These are phyloP conservation scores for Maylandia zebra DNA, from an alignment of 2,113 vertebrate species.

Conservation along the genomic window DNA sequence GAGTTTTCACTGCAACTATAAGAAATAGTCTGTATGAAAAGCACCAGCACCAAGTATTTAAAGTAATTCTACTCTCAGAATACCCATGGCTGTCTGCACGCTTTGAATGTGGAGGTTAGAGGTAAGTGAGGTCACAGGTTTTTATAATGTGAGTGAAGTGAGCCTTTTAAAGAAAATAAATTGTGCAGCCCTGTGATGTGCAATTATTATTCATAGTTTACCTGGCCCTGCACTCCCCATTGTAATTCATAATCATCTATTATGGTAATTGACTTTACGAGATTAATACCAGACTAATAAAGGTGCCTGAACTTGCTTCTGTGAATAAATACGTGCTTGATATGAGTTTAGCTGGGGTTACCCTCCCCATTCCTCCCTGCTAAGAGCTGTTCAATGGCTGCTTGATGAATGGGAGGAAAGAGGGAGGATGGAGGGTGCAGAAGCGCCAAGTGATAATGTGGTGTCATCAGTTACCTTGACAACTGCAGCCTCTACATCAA, in stretches of 20 bases:
- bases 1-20: neutral
- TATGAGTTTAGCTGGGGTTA: slow-evolving; percentile 7
- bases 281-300: slow-evolving; percentile 5
- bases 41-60: neutral
- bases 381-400: slow-evolving; percentile 15
- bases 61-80: neutral
- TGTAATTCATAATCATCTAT: neutral
- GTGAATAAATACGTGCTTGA: slow-evolving; percentile 29
- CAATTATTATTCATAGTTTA: neutral
- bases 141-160: neutral
- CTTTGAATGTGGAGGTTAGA: neutral
- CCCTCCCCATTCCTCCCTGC: neutral
- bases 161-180: neutral
- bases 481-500: slow-evolving; percentile 39
- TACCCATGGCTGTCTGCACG: neutral
- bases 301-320: neutral
- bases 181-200: neutral
- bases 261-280: neutral
- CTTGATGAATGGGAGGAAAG: slow-evolving; percentile 42
- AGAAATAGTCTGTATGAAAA: neutral
- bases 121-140: neutral
- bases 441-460: slow-evolving; percentile 43
- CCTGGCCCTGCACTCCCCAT: neutral
- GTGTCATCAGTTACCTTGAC: slow-evolving; percentile 68
- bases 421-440: slow-evolving; percentile 23